These are phyloP conservation scores for Brenthis hecate DNA, from an alignment of 2,888 invertebrate species.

Conservation along the genomic window DNA sequence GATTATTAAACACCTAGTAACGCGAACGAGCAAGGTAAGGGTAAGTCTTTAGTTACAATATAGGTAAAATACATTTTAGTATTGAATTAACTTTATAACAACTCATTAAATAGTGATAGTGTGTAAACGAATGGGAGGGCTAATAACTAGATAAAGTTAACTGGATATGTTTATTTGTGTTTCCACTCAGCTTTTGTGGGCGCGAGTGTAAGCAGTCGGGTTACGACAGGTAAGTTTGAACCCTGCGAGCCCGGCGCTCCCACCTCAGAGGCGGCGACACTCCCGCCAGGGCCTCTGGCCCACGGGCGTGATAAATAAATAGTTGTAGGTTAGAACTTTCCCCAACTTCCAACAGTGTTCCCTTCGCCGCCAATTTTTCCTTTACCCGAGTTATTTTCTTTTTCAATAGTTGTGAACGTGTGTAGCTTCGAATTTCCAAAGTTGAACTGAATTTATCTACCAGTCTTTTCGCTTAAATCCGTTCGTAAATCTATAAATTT, in stretches of 20 bases:
- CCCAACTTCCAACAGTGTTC: slow-evolving; percentile 54
- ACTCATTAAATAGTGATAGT: slow-evolving; percentile 43
- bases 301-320: slow-evolving; percentile 73
- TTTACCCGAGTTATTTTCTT: slow-evolving; percentile 64
- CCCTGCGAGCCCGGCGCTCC: neutral
- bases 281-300: slow-evolving; percentile 41
- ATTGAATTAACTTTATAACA: no score
- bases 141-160: slow-evolving; percentile 42
- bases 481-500: slow-evolving; percentile 23
- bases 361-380: slow-evolving; percentile 54
- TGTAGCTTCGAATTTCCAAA: slow-evolving; percentile 32
- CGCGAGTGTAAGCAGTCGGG: slow-evolving; percentile 16
- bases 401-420: slow-evolving; percentile 49
- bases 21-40: no score
- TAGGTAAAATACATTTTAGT: no score
- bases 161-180: slow-evolving; percentile 49
- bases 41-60: no score
- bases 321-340: slow-evolving; percentile 64
- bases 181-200: slow-evolving; percentile 40
- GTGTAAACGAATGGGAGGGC: slow-evolving; percentile 44
- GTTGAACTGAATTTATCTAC: slow-evolving; percentile 28
- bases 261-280: no score
- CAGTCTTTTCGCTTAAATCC: slow-evolving; percentile 26
- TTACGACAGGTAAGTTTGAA: slow-evolving; percentile 13
- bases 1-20: no score